Evolutionary conservation across 2,888 invertebrate species (phyloP).

Genomic region (Slavum lentiscoides): DNA sequence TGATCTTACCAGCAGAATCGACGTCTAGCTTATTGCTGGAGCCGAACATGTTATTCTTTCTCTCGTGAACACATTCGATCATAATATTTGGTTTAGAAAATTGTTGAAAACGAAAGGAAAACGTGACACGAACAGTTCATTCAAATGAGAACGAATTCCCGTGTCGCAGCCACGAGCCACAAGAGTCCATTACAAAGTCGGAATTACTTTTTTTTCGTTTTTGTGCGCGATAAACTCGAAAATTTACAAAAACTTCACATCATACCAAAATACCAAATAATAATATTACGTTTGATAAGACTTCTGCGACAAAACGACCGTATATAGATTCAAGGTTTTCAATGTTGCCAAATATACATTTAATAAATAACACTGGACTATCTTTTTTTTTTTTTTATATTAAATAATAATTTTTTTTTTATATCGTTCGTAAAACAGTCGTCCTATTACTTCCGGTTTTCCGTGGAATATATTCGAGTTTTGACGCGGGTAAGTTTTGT

Average conservation of each 20-base stretch:
- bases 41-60: conserved; percentile 45
- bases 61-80: conserved; percentile 35
- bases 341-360: conserved; percentile 46
- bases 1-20: conserved; percentile 31
- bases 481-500: too few species aligned
- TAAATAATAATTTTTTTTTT: too few species aligned
- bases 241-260: not conserved
- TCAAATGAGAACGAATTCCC: not conserved
- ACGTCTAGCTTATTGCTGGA: conserved; percentile 25
- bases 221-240: not conserved
- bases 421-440: too few species aligned
- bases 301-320: not conserved
- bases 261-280: too few species aligned
- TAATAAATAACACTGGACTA: not conserved
- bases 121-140: not conserved
- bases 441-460: too few species aligned
- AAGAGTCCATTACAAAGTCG: not conserved
- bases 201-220: too few species aligned
- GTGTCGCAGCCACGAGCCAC: too few species aligned
- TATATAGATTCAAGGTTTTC: conserved; percentile 29
- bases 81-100: conserved; percentile 17
- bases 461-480: too few species aligned
- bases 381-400: too few species aligned
- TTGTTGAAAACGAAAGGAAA: not conserved
- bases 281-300: conserved; percentile 9